These are phyloP conservation scores for Streptopelia turtur DNA, from an alignment of 2,797 vertebrate genomes.

Conservation along the genomic window DNA sequence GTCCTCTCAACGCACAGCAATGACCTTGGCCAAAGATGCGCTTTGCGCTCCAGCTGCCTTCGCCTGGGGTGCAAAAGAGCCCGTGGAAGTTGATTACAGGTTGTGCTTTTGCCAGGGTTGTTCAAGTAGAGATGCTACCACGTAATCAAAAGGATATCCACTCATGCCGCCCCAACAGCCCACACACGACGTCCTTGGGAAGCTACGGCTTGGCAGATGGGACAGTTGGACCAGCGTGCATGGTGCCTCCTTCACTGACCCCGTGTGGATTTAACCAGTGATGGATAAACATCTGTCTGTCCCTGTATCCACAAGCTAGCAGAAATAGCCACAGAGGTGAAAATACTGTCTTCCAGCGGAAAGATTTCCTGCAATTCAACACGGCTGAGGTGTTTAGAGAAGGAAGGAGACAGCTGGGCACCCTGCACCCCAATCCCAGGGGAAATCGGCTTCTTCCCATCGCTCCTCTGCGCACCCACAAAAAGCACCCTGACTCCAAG, in stretches of 20 bases:
- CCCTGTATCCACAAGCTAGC: background rate
- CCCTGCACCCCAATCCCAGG: background rate
- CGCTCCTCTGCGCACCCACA: background rate
- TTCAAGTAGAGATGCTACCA: background rate
- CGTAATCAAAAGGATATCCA: fast-evolving
- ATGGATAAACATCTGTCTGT: background rate
- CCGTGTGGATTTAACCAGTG: fast-evolving
- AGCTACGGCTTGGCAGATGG: background rate
- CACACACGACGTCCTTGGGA: background rate
- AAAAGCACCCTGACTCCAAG: background rate
- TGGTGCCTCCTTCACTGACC: background rate
- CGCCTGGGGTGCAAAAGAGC: background rate
- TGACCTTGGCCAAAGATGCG: background rate
- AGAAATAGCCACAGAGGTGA: background rate
- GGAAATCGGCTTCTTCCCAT: background rate
- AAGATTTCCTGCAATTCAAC: background rate
- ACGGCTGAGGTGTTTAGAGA: background rate
- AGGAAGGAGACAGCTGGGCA: background rate
- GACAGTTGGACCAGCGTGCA: fast-evolving
- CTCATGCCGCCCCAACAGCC: background rate
- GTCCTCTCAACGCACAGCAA: background rate
- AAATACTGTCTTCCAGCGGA: background rate
- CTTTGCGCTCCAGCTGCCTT: background rate
- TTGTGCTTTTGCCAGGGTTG: background rate
- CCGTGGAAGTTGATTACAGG: background rate